Evolutionary conservation across 2,113 vertebrate species (phyloP), one percentile per base, ranked within the genome.

Genomic region (Anolis sagrei): DNA sequence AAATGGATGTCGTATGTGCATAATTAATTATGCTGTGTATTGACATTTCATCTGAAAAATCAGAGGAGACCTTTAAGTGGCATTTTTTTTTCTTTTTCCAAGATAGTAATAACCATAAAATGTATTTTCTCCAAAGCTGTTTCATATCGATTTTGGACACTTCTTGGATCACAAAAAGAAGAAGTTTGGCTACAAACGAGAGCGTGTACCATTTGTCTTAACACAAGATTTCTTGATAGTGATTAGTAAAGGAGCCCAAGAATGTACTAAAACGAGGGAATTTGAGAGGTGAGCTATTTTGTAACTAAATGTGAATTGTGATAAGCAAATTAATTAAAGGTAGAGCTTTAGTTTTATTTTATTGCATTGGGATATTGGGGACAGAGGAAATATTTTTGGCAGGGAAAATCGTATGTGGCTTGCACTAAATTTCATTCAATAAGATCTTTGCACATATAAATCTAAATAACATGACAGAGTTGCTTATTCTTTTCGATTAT

Each of bases 121-220:
- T 78, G 90, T 29, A 86, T 68, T 91, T 86, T 90, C 92, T 91
- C 80, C 90, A 76, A 93, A 99, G 99, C 95, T 99, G 87, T 99
- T 99, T 96, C 98, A 99, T 90, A 99, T 99, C 95, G 99, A 99
- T 93, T 99, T 99, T 89, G 99, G 99, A 61, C 99, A 99, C 93
- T 99, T 99, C 94, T 95, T 99, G 36, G 99, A 99, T 94, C 99
- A 99, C 89, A 99, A 99, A 95, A 99, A 99, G 96, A 99, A 99
- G 93, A 99, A 99, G 89, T 99, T 99, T 97, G 99, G 99, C 76
- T 99, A 99, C 95, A 99, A 99, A 95, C 96, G 99, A 89, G 99
- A 99, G 87, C 97, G 99, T 8, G 99, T 99, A 27, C 99, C 99
- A 5, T 99, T 99, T 92, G 99, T 99, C 58, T 95, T 99, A 94